These are phyloP conservation scores for Mechanitis messenoides DNA, from an alignment of 2,888 invertebrate species.

Conservation along the genomic window DNA sequence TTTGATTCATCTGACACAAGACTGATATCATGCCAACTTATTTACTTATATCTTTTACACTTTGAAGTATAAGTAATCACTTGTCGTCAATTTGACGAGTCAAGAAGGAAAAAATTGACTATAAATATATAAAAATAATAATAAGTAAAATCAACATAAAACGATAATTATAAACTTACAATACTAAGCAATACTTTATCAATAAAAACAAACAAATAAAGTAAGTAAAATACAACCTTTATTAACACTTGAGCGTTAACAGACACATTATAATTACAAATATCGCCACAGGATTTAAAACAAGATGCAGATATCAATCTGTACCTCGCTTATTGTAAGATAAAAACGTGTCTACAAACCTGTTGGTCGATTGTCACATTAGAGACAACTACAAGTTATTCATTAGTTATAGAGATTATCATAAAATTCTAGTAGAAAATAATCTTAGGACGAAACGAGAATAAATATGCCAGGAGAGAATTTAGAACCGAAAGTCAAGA, in stretches of 20 bases:
- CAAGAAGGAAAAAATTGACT: no score
- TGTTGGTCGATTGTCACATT: slow-evolving; percentile 46
- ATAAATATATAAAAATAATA: no score
- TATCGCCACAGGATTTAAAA: slow-evolving; percentile 17
- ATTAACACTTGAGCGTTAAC: slow-evolving; percentile 4
- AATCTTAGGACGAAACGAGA: slow-evolving; percentile 53
- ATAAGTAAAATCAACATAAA: no score
- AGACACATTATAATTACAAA: slow-evolving; percentile 1
- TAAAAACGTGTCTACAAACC: slow-evolving; percentile 27
- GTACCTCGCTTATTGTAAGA: slow-evolving; percentile 21
- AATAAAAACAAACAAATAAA: slow-evolving; percentile 6
- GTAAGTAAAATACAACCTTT: slow-evolving; percentile 9
- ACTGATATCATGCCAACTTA: no score
- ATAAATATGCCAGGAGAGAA: slow-evolving; percentile 72
- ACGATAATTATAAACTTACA: background rate
- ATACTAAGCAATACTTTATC: background rate
- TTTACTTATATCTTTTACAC: no score
- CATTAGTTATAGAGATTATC: slow-evolving; percentile 70
- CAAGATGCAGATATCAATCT: slow-evolving; percentile 37
- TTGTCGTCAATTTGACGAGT: no score
- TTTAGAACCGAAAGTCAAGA: slow-evolving; percentile 59
- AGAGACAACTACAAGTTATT: slow-evolving; percentile 53
- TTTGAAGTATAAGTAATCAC: no score
- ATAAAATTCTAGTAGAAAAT: slow-evolving; percentile 73
- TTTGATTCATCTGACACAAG: no score